These are phyloP conservation scores for Eupithecia vulgata DNA, from an alignment of 2,888 invertebrate genomes.

Conservation along the genomic window DNA sequence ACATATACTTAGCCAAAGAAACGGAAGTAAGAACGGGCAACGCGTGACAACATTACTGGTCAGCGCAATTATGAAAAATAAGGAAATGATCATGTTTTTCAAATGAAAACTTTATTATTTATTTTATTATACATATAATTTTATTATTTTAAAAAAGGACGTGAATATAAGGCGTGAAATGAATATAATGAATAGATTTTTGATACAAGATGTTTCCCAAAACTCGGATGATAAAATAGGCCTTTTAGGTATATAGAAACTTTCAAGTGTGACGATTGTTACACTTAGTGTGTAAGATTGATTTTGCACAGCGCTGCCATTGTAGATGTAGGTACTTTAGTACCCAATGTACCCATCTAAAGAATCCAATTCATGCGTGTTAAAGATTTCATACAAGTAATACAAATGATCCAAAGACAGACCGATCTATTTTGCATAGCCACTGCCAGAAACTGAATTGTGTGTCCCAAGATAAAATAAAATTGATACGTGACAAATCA, in stretches of 20 bases:
- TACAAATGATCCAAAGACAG: not conserved
- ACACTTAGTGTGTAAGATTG: not conserved
- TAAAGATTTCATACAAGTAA: not conserved
- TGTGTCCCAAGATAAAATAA: constrained; percentile 20
- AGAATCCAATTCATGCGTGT: not conserved
- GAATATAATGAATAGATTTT: too few relatives aligned
- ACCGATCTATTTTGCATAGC: not conserved
- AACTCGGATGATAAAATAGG: not conserved
- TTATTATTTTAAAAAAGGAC: too few relatives aligned
- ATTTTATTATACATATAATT: too few relatives aligned
- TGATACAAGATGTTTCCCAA: not conserved
- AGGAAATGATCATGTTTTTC: too few relatives aligned
- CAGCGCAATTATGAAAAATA: too few relatives aligned
- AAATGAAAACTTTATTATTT: too few relatives aligned
- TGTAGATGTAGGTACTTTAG: not conserved
- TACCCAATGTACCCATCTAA: too few relatives aligned
- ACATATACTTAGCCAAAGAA: too few relatives aligned
- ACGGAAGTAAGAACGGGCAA: too few relatives aligned
- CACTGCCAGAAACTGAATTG: constrained; percentile 8
- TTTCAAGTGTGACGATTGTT: not conserved
- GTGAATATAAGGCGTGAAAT: too few relatives aligned
- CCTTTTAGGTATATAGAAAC: not conserved
- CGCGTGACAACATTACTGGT: too few relatives aligned
- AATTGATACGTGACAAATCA: constrained; percentile 32
- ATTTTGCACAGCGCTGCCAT: not conserved